These are phyloP conservation scores for Sitta europaea DNA, from an alignment of 2,113 vertebrate species.

Conservation along the genomic window DNA sequence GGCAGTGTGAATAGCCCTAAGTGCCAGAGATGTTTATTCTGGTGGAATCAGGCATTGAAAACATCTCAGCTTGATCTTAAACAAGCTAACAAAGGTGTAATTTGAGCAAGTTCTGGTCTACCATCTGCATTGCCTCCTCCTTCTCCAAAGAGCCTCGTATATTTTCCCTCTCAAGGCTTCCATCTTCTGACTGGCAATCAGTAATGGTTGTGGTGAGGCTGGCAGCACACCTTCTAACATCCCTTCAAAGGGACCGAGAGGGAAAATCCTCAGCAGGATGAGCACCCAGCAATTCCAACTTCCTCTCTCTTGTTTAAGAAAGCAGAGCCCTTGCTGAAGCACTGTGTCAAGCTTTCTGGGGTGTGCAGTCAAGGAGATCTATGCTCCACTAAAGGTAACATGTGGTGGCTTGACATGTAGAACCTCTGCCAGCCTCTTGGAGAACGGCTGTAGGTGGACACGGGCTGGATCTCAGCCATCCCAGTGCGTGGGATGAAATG, in stretches of 20 bases:
- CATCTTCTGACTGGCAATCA: background rate
- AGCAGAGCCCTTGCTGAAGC: background rate
- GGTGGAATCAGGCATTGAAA: background rate
- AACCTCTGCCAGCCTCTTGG: background rate
- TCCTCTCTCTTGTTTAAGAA: background rate
- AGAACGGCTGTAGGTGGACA: accelerated
- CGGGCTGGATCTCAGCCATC: background rate
- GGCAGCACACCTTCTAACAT: background rate
- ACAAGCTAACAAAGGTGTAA: background rate
- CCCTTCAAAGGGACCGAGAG: accelerated
- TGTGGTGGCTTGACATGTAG: accelerated
- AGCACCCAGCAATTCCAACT: background rate
- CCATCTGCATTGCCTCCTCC: background rate
- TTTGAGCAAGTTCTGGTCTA: background rate
- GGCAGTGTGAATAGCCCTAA: background rate
- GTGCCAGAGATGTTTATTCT: background rate
- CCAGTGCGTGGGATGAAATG: background rate
- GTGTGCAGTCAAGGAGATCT: background rate
- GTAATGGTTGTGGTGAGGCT: background rate
- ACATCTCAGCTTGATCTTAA: background rate
- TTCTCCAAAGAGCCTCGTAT: background rate
- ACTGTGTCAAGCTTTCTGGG: no score
- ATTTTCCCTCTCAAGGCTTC: background rate
- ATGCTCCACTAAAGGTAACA: accelerated
- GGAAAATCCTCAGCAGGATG: background rate